A percentile compares a stretch with the other conserved stretches of the same genome.
Conservation (phyloP, 2,797 vertebrate species). For the Trachops cirrhosus region DNA sequence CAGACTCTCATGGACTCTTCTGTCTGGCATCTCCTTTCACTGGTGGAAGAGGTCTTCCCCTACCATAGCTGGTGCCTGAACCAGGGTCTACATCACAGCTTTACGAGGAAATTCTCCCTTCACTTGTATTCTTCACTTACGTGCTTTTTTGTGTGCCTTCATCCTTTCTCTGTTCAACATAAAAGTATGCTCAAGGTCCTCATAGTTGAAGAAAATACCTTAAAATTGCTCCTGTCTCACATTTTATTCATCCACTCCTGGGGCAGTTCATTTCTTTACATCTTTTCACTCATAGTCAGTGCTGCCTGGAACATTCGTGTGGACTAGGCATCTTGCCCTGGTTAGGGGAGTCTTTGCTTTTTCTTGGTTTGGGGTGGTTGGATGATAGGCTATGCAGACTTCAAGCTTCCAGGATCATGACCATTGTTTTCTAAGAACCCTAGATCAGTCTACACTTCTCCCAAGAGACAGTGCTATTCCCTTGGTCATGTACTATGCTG, state of each 20-base stretch:
- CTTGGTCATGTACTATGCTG: not conserved
- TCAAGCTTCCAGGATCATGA: not conserved
- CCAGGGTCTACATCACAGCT: not conserved
- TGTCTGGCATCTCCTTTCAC: not conserved
- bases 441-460: not conserved
- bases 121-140: not conserved
- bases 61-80: not conserved
- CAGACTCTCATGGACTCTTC: too few relatives aligned
- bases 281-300: not conserved
- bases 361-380: not conserved
- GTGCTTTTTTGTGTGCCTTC: not conserved
- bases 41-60: not conserved
- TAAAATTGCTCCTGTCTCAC: not conserved
- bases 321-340: not conserved
- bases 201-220: not conserved
- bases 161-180: not conserved
- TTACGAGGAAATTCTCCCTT: not conserved
- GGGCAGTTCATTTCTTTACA: not conserved
- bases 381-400: not conserved
- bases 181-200: not conserved
- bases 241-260: not conserved
- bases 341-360: not conserved
- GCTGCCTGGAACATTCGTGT: not conserved
- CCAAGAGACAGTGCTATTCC: not conserved
- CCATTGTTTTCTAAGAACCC: not conserved